Conservation (phyloP, 2,113 vertebrate species). For the Anolis carolinensis region DNA sequence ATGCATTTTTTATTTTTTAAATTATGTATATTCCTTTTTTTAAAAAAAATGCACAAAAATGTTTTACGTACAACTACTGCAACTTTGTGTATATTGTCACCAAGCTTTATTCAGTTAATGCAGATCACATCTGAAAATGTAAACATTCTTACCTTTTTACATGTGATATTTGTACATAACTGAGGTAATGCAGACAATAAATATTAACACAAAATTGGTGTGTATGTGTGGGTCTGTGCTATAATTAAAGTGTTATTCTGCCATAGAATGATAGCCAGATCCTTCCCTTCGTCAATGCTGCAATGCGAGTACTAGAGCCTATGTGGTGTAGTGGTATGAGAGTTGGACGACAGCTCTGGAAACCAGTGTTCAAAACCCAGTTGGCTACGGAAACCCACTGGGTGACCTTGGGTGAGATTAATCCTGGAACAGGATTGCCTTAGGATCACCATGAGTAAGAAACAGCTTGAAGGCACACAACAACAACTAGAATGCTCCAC, state of each 20-base stretch:
- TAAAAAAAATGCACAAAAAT: conserved; percentile 81
- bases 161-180: conserved; percentile 91
- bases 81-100: conserved; percentile 85
- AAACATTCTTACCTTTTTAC: conserved; percentile 84
- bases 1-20: conserved; percentile 87
- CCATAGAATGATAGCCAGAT: conserved; percentile 36
- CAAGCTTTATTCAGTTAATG: conserved; percentile 85
- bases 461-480: no score
- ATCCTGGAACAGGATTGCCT: no score
- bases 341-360: no score
- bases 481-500: neutral
- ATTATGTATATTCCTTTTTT: conserved; percentile 89
- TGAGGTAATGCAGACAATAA: conserved; percentile 87
- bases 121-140: conserved; percentile 79
- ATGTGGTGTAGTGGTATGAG: no score
- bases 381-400: no score
- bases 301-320: neutral
- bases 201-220: conserved; percentile 75
- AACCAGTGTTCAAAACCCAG: conserved; percentile 24
- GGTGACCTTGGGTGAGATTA: conserved; percentile 48
- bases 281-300: neutral
- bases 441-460: no score
- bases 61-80: conserved; percentile 84
- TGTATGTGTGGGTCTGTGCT: conserved; percentile 52
- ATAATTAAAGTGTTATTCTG: conserved; percentile 20